phyloP scores from a whole-genome alignment of 2,113 vertebrate genomes.

The Henicopernis longicauda region DNA sequence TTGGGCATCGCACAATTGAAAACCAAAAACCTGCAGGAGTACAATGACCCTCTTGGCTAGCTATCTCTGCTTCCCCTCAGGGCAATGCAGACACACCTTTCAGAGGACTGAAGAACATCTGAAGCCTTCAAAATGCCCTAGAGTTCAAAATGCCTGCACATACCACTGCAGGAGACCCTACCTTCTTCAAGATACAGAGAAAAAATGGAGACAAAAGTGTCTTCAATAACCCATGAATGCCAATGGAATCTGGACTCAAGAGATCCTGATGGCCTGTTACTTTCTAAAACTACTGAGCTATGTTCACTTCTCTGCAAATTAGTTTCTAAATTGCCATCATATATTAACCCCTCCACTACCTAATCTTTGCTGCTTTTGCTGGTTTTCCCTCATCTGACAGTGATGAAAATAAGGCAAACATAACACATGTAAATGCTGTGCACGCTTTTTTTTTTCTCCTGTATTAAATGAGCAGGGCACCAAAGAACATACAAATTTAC shows the following conservation, averaged over 20 bases:
- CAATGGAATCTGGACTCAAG: not conserved
- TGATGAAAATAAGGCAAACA: not conserved
- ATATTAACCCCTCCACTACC: not conserved
- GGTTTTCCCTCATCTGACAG: not conserved
- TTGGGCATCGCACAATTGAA: accelerated
- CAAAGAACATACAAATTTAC: not conserved
- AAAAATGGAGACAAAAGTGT: not conserved
- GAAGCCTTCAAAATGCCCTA: not conserved
- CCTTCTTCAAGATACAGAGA: not conserved
- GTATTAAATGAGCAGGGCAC: not conserved
- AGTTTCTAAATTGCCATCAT: not conserved
- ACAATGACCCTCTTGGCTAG: not conserved
- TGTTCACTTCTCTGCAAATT: not conserved
- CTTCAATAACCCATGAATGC: not conserved
- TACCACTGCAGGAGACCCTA: not conserved
- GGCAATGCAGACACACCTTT: not conserved
- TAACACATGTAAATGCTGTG: not conserved
- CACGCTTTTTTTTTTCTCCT: not conserved
- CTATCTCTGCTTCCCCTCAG: not conserved
- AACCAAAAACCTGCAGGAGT: not conserved
- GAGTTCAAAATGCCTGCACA: not conserved
- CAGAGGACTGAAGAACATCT: not conserved
- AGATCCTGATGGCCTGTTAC: not conserved
- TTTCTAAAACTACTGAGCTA: not conserved
- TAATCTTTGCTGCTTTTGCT: not conserved